Percentiles rank a stretch among this genome's conserved stretches.
Evolutionary conservation across 2,888 invertebrate species (phyloP).

Genomic region (Xestia sexstrigata): DNA sequence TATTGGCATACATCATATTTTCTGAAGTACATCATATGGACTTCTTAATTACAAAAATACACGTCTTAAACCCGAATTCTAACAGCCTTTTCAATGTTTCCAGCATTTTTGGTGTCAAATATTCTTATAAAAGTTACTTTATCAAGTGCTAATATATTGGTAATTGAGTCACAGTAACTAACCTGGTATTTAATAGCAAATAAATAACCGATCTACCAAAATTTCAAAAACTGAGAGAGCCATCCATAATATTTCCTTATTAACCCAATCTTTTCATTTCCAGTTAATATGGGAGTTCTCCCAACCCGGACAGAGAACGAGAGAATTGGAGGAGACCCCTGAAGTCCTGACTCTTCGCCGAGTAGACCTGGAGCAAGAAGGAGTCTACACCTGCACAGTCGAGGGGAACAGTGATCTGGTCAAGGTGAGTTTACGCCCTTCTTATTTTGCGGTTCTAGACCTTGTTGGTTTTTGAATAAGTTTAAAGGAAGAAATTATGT

Average conservation of each 20-base stretch:
- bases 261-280: conserved; percentile 35
- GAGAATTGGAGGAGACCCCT: conserved; percentile 73
- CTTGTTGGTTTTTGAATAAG: not conserved
- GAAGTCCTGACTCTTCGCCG: conserved; percentile 74
- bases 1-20: not conserved
- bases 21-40: not conserved
- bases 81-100: not conserved
- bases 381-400: conserved; percentile 80
- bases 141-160: not conserved
- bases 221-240: not conserved
- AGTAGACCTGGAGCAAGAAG: conserved; percentile 76
- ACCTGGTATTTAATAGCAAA: not conserved
- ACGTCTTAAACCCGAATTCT: not conserved
- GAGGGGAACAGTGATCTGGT: conserved; percentile 73
- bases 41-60: not conserved
- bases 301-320: conserved; percentile 71
- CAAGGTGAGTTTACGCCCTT: conserved; percentile 72
- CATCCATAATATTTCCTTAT: not conserved
- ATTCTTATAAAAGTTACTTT: not conserved
- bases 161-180: not conserved
- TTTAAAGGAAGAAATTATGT: not conserved
- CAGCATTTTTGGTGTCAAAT: not conserved
- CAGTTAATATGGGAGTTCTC: conserved; percentile 82
- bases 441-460: not conserved
- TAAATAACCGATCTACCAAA: no score